phyloP scores from a whole-genome alignment of 2,888 invertebrate species.

The Limnephilus lunatus region DNA sequence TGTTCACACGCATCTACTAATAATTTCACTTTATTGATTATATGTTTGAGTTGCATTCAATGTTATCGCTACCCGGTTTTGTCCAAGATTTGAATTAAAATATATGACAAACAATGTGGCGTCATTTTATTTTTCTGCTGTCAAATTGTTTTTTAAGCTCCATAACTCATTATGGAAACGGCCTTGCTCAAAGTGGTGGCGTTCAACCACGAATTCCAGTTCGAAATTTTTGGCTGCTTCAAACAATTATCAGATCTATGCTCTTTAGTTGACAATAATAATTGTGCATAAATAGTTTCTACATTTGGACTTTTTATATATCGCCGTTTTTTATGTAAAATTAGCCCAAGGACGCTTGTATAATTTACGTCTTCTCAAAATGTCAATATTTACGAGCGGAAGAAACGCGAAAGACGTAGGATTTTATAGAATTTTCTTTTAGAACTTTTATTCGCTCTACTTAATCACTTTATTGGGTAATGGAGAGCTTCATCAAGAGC shows the following conservation, averaged over 20 bases:
- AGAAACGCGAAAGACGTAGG: background rate
- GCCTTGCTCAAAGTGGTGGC: background rate
- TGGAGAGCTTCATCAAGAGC: constrained; percentile 5
- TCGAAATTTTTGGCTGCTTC: too few species aligned
- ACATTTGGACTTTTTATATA: too few species aligned
- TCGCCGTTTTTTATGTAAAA: too few species aligned
- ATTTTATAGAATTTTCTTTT: background rate
- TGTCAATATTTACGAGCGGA: too few species aligned
- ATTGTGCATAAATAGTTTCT: too few species aligned
- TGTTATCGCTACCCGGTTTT: background rate
- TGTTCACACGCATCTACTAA: background rate
- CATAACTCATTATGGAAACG: background rate
- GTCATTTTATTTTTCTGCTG: too few species aligned
- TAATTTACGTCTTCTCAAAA: too few species aligned
- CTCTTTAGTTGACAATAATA: too few species aligned
- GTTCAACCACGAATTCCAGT: background rate
- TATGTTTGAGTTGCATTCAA: background rate
- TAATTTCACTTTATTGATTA: background rate
- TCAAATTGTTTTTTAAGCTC: too few species aligned
- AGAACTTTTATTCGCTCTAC: background rate
- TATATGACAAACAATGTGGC: background rate
- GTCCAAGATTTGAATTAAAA: background rate
- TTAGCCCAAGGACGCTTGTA: too few species aligned
- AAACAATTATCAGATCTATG: too few species aligned
- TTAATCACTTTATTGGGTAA: background rate